A percentile compares a stretch with the other conserved stretches of the same genome.
phyloP scores from a whole-genome alignment of 2,797 vertebrate species.

The Naso thynnoides region DNA sequence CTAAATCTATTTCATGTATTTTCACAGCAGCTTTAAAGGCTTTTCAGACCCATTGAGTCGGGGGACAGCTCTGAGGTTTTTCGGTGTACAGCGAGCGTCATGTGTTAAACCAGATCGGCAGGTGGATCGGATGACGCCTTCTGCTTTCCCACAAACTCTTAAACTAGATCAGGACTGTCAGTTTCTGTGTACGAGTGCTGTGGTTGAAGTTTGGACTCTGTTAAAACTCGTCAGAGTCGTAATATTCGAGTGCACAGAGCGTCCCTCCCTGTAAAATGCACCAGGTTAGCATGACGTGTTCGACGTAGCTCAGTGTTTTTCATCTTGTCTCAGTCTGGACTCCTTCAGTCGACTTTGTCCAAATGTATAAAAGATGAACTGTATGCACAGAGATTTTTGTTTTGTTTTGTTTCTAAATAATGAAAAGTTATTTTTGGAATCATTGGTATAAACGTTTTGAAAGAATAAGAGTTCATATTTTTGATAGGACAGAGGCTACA shows the following conservation, averaged over 20 bases:
- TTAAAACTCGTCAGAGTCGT: not conserved
- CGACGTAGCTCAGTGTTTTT: slow-evolving; percentile 40
- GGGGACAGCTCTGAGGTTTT: not conserved
- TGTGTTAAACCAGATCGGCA: not conserved
- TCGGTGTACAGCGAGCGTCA: not conserved
- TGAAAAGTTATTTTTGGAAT: slow-evolving; percentile 82
- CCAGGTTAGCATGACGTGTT: slow-evolving; percentile 31
- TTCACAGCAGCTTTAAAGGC: slow-evolving; percentile 25
- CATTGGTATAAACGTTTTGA: slow-evolving; percentile 57
- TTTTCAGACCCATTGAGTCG: slow-evolving; percentile 17
- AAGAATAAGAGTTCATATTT: slow-evolving; percentile 78
- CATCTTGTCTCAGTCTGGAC: slow-evolving; percentile 16
- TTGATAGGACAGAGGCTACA: slow-evolving; percentile 75
- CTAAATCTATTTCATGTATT: not conserved
- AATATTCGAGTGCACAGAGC: not conserved
- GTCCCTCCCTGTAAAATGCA: slow-evolving; percentile 5
- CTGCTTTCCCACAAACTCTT: not conserved
- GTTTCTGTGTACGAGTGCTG: not conserved
- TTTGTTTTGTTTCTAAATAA: slow-evolving; percentile 36
- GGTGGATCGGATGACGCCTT: not conserved
- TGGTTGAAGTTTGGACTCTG: not conserved
- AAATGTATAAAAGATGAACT: slow-evolving; percentile 53
- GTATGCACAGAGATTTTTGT: slow-evolving; percentile 47
- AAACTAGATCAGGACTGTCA: slow-evolving; percentile 3
- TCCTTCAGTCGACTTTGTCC: slow-evolving; percentile 29